These are phyloP conservation scores for Typhlomys cinereus DNA, from an alignment of 2,113 vertebrate genomes.

Conservation along the genomic window DNA sequence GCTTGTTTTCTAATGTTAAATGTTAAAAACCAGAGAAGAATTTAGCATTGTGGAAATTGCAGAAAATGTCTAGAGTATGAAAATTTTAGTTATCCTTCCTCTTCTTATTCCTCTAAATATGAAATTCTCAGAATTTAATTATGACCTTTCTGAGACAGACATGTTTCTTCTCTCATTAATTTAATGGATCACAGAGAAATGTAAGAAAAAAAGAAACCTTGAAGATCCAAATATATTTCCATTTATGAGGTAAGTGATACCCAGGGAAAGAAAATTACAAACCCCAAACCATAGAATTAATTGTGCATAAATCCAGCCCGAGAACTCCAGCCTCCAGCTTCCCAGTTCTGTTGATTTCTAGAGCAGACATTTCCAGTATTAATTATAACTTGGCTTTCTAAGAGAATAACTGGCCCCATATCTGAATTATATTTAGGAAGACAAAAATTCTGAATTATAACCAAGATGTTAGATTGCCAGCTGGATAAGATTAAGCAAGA, in stretches of 20 bases:
- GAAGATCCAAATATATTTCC: neutral
- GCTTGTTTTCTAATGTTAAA: neutral
- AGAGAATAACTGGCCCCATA: neutral
- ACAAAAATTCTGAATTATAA: conserved; percentile 54
- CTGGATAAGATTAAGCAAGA: conserved; percentile 34
- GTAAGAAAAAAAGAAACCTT: neutral
- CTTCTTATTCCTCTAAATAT: neutral
- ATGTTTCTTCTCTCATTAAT: neutral
- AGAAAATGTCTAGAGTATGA: neutral
- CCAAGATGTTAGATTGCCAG: conserved; percentile 13
- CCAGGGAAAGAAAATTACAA: neutral
- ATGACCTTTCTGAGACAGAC: neutral
- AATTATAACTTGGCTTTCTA: conserved; percentile 32
- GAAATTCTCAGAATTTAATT: neutral
- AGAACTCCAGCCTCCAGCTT: neutral
- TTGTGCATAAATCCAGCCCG: neutral
- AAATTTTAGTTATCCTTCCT: neutral
- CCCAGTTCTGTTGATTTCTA: neutral
- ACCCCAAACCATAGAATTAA: neutral
- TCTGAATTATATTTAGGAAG: conserved; percentile 33
- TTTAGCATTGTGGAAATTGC: neutral
- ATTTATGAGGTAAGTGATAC: neutral
- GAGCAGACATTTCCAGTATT: neutral
- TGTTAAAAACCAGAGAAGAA: neutral
- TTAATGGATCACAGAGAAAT: neutral